These are phyloP conservation scores for Thamnophis elegans DNA, from an alignment of 2,797 vertebrate species.

Conservation along the genomic window DNA sequence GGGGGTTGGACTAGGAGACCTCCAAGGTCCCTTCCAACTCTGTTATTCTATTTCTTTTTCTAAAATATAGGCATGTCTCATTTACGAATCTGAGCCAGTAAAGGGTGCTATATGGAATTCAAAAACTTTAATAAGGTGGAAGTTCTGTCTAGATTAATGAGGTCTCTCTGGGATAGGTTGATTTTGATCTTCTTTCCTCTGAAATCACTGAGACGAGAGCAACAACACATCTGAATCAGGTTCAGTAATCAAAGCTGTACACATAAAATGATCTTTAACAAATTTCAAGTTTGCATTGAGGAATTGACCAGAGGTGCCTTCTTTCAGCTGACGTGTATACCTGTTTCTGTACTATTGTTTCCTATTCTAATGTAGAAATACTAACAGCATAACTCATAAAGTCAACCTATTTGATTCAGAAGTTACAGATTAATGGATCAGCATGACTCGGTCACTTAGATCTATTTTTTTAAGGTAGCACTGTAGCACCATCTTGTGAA, in stretches of 20 bases:
- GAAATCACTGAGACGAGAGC: background rate
- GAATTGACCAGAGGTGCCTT: background rate
- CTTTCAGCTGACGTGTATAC: background rate
- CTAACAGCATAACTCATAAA: background rate
- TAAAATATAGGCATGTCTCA: background rate
- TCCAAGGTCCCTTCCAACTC: no score
- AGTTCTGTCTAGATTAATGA: background rate
- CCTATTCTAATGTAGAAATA: background rate
- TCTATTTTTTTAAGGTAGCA: constrained; percentile 35
- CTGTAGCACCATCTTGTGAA: constrained; percentile 71
- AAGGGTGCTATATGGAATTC: background rate
- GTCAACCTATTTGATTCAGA: background rate
- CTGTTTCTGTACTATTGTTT: background rate
- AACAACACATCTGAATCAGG: background rate
- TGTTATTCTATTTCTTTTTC: no score
- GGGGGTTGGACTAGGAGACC: no score
- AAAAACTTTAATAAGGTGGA: background rate
- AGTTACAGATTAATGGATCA: constrained; percentile 29
- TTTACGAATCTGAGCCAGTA: background rate
- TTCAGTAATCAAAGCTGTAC: background rate
- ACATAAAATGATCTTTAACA: background rate
- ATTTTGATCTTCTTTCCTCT: background rate
- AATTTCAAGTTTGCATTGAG: background rate
- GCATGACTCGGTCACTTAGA: constrained; percentile 19
- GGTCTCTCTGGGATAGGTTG: background rate